These are phyloP conservation scores for Pheosia gnoma DNA, from an alignment of 2,888 invertebrate genomes.

Conservation along the genomic window DNA sequence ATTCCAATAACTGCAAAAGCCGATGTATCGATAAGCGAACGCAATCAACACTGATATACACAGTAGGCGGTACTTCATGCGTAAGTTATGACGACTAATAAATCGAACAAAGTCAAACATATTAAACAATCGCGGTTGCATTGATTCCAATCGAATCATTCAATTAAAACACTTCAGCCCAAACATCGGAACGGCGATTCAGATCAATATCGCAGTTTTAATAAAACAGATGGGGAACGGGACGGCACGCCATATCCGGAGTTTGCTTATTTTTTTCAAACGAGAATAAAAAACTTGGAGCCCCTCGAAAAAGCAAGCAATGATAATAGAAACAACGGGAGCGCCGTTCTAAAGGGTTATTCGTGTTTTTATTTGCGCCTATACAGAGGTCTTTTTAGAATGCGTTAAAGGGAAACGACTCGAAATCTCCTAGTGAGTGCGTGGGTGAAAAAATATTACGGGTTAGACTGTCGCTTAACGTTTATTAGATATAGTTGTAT, in stretches of 20 bases:
- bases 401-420: constrained; percentile 69
- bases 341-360: constrained; percentile 73
- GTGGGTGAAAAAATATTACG: constrained; percentile 62
- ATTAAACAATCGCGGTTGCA: constrained; percentile 61
- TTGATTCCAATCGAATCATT: constrained; percentile 64
- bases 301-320: constrained; percentile 72
- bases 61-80: constrained; percentile 64
- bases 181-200: constrained; percentile 57
- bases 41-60: constrained; percentile 57
- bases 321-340: constrained; percentile 81
- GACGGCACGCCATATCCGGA: constrained; percentile 69
- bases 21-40: constrained; percentile 61
- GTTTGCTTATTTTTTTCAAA: constrained; percentile 68
- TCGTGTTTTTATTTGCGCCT: constrained; percentile 73
- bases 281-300: constrained; percentile 54
- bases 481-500: constrained; percentile 43
- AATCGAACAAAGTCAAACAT: constrained; percentile 74
- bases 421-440: constrained; percentile 53
- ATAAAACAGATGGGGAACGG: constrained; percentile 78
- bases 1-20: constrained; percentile 50
- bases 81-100: constrained; percentile 69
- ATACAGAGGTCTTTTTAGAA: constrained; percentile 63
- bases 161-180: constrained; percentile 62
- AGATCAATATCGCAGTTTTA: constrained; percentile 80
- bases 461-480: constrained; percentile 44